phyloP scores from a whole-genome alignment of 2,888 invertebrate species.

The Mystacides longicornis region DNA sequence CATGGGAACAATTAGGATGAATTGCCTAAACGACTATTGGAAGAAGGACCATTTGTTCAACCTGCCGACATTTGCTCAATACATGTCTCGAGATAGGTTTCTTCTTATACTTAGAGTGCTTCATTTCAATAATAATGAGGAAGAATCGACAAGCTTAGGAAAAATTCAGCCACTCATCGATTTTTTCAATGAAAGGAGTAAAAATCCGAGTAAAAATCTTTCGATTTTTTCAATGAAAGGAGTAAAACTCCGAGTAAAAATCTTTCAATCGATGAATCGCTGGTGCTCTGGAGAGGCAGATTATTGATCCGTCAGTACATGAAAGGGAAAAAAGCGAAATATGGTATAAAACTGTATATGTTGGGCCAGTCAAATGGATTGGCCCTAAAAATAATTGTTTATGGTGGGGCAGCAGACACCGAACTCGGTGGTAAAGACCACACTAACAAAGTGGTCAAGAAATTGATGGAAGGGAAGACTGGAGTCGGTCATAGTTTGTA shows the following conservation, averaged over 20 bases:
- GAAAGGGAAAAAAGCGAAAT: constrained; percentile 12
- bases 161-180: constrained; percentile 23
- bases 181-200: constrained; percentile 19
- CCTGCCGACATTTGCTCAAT: constrained; percentile 26
- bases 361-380: constrained; percentile 7
- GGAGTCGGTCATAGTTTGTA: neutral
- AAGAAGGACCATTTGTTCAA: constrained; percentile 28
- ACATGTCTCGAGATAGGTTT: constrained; percentile 30
- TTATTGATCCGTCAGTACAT: constrained; percentile 11
- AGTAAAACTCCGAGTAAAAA: constrained; percentile 24
- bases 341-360: constrained; percentile 15
- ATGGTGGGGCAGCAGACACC: constrained; percentile 27
- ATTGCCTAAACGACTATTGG: constrained; percentile 29
- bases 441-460: constrained; percentile 18
- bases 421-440: constrained; percentile 29
- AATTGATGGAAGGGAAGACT: constrained; percentile 10
- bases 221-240: constrained; percentile 28
- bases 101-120: constrained; percentile 27
- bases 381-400: constrained; percentile 6
- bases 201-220: constrained; percentile 25
- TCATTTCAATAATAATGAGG: constrained; percentile 23
- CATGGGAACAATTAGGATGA: constrained; percentile 28
- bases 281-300: constrained; percentile 15
- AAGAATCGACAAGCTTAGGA: constrained; percentile 15
- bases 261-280: constrained; percentile 24